Percentiles rank a stretch among this genome's conserved stretches.
Conservation (phyloP, 1,140 invertebrate species). For the Drosophila watanabei region DNA sequence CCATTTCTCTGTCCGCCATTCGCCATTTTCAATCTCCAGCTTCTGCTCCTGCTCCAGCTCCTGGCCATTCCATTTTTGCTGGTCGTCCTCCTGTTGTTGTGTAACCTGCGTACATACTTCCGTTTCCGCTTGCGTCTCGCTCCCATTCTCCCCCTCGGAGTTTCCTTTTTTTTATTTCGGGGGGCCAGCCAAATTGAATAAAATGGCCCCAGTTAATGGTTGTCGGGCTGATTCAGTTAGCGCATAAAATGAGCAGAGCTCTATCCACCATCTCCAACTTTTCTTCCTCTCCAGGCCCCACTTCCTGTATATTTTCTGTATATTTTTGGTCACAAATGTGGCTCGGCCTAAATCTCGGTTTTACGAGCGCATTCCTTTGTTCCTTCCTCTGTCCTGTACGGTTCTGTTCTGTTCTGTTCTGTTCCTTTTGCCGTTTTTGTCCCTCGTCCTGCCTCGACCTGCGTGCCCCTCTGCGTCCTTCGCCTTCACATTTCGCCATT, state of each 20-base stretch:
- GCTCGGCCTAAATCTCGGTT: conserved; percentile 82
- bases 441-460: conserved; percentile 16
- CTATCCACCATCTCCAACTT: conserved; percentile 45
- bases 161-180: conserved; percentile 27
- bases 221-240: conserved; percentile 84
- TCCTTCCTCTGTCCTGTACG: conserved; percentile 23
- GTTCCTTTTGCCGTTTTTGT: not conserved
- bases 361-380: conserved; percentile 78
- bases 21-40: conserved; percentile 26
- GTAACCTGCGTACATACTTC: conserved; percentile 83
- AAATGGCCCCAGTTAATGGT: conserved; percentile 82
- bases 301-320: conserved; percentile 31
- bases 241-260: conserved; percentile 80
- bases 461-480: conserved; percentile 22
- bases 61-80: conserved; percentile 15
- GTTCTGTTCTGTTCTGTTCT: not conserved
- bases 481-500: conserved; percentile 51
- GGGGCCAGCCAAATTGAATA: conserved; percentile 78
- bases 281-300: conserved; percentile 24
- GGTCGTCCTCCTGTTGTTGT: conserved; percentile 45
- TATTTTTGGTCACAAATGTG: conserved; percentile 81
- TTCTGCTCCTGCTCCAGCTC: conserved; percentile 30
- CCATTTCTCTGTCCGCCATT: conserved; percentile 11
- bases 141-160: conserved; percentile 11
- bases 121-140: conserved; percentile 56